These are phyloP conservation scores for Tapirus terrestris DNA, from an alignment of 2,113 vertebrate genomes.

Conservation along the genomic window DNA sequence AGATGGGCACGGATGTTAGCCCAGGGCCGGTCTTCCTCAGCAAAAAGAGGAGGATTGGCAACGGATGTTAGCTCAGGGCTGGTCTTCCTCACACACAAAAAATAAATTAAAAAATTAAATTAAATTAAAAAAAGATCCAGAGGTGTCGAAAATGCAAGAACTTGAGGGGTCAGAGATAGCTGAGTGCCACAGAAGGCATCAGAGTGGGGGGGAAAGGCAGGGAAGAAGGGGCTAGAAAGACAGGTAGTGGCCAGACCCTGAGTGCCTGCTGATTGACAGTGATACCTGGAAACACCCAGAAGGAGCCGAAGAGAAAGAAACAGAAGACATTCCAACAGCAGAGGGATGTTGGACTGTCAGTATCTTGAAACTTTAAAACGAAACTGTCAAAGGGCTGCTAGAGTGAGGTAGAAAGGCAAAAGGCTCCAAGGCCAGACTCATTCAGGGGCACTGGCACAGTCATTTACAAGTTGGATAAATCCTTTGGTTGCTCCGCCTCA, in stretches of 20 bases:
- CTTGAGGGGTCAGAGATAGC: background rate
- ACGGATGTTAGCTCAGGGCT: no score
- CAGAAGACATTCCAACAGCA: background rate
- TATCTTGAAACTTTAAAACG: background rate
- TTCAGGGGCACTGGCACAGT: background rate
- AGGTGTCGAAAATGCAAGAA: background rate
- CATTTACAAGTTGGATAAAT: background rate
- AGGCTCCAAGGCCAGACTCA: background rate
- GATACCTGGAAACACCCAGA: background rate
- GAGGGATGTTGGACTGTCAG: background rate
- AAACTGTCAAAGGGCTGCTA: background rate
- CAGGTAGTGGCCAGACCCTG: background rate
- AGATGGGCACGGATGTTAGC: no score
- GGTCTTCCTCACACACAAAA: no score
- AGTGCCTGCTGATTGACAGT: background rate
- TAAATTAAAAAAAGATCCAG: background rate
- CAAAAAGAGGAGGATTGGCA: no score
- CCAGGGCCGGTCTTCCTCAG: no score
- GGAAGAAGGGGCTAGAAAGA: background rate
- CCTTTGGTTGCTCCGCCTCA: background rate
- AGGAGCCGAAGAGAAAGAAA: background rate
- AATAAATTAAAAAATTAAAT: no score
- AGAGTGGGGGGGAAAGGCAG: accelerated
- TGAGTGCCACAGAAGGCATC: no score
- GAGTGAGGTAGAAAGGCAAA: background rate